Evolutionary conservation across 2,888 invertebrate species (phyloP).

Genomic region (Acleris sparsana): DNA sequence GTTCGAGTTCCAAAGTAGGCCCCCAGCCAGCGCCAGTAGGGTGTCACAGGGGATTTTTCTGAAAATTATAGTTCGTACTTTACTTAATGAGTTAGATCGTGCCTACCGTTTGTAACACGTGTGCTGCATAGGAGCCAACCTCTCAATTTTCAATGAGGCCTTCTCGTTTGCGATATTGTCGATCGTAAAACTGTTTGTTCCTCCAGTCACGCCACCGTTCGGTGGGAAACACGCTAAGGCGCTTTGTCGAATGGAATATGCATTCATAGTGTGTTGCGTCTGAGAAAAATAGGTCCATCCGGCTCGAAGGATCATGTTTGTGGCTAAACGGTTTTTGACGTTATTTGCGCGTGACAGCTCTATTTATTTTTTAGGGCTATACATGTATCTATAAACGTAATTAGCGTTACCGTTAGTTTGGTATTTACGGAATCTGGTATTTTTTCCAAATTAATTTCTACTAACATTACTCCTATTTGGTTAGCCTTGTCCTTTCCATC

Average conservation of each 20-base stretch:
- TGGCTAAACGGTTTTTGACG: background rate
- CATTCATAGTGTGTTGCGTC: conserved; percentile 2
- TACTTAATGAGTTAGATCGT: no score
- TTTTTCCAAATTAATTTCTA: background rate
- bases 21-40: no score
- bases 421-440: background rate
- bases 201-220: conserved; percentile 55
- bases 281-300: conserved; percentile 11
- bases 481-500: background rate
- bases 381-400: no score
- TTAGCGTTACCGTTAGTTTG: no score
- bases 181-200: conserved; percentile 51
- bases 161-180: conserved; percentile 31
- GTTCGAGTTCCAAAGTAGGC: no score
- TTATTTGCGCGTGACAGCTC: background rate
- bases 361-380: no score
- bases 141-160: conserved; percentile 58
- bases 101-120: conserved; percentile 4
- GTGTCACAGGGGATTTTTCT: no score
- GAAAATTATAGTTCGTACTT: no score
- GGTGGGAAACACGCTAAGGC: conserved; percentile 51
- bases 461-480: no score
- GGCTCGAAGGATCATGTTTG: conserved; percentile 10
- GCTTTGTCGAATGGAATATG: conserved; percentile 21
- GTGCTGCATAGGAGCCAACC: conserved; percentile 33